Evolutionary conservation across 64 coral and sea anemone species (phyloP).

Genomic region (Pocillopora verrucosa): DNA sequence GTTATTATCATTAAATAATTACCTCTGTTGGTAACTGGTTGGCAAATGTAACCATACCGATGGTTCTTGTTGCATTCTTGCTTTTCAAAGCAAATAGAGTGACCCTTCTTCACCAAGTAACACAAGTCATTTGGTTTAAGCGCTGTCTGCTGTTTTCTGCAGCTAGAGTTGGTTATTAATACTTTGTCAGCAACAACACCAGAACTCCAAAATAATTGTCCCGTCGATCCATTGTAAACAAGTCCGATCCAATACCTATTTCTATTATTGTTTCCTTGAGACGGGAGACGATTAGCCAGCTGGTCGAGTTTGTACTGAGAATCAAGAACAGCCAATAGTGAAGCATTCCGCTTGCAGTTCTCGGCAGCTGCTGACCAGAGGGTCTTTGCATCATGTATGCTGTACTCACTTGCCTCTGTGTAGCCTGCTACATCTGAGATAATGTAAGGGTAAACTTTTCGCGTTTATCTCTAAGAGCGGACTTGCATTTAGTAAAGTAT

Average conservation of each 20-base stretch:
- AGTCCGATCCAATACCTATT: slow-evolving; percentile 9
- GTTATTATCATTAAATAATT: not conserved
- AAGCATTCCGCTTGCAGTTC: not conserved
- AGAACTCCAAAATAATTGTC: slow-evolving; percentile 9
- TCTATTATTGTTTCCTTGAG: not conserved
- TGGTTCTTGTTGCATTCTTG: not conserved
- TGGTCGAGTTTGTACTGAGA: not conserved
- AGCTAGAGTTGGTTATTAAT: not conserved
- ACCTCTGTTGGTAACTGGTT: not conserved
- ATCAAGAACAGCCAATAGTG: not conserved
- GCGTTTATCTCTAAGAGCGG: not conserved
- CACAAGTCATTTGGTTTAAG: not conserved
- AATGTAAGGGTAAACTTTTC: not conserved
- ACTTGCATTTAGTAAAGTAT: not conserved
- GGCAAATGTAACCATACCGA: not conserved
- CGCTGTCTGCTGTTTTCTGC: not conserved
- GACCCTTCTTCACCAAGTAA: not conserved
- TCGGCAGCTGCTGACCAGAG: not conserved
- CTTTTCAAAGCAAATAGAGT: not conserved
- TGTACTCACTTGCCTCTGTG: not conserved
- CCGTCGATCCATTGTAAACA: not conserved
- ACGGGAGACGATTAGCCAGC: not conserved
- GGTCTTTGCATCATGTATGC: not conserved
- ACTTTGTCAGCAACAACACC: not conserved
- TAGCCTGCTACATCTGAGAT: not conserved